These are phyloP conservation scores for Myrmophylax atrothorax DNA, from an alignment of 2,113 vertebrate species.

Conservation along the genomic window DNA sequence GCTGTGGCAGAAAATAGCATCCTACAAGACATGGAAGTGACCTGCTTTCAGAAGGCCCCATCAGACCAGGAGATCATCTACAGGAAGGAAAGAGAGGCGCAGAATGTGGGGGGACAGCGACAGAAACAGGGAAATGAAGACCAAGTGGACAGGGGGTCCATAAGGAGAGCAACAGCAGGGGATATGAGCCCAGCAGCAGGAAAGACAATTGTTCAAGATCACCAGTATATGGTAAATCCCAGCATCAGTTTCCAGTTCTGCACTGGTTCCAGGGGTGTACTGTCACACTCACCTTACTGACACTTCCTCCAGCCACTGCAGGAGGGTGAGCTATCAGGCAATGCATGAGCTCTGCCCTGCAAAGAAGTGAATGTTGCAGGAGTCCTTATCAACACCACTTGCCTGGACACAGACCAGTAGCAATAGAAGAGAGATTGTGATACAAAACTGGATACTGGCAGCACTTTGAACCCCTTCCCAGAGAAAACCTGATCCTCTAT, in stretches of 20 bases:
- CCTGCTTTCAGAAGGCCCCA: not conserved
- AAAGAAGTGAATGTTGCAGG: not conserved
- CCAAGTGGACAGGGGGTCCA: accelerated
- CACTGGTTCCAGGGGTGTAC: not conserved
- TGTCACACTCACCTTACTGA: not conserved
- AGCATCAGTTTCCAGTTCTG: not conserved
- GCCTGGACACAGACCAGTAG: not conserved
- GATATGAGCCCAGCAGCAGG: not conserved
- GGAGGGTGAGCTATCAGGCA: not conserved
- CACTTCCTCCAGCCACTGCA: accelerated
- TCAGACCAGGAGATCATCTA: not conserved
- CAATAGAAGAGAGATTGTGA: not conserved
- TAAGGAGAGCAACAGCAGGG: not conserved
- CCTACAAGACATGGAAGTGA: not conserved
- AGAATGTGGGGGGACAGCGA: accelerated
- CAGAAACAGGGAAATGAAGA: not conserved
- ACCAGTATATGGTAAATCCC: not conserved
- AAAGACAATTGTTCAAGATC: not conserved
- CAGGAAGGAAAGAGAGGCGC: not conserved
- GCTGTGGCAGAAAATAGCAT: not conserved
- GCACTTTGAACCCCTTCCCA: not conserved
- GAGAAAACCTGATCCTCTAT: not conserved
- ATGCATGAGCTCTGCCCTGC: not conserved
- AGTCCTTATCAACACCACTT: not conserved
- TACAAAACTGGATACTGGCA: not conserved